These are phyloP conservation scores for Micoletzkya japonica DNA, from an alignment of 2,888 invertebrate genomes.

Conservation along the genomic window DNA sequence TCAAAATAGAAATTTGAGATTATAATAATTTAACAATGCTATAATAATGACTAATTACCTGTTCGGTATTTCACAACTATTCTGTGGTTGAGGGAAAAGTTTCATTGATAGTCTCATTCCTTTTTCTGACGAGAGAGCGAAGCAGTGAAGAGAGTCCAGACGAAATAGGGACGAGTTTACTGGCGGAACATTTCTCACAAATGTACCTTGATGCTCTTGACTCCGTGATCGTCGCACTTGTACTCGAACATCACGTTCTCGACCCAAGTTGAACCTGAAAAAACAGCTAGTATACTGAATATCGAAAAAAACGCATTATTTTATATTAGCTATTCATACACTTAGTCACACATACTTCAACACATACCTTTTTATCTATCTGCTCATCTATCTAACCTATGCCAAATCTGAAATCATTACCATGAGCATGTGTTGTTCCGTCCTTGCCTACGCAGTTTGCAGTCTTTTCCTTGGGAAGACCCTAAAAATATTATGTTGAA, in stretches of 20 bases:
- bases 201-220: slow-evolving; percentile 26
- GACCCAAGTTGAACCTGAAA: slow-evolving; percentile 28
- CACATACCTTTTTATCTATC: no score
- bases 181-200: no score
- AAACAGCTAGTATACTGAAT: neutral
- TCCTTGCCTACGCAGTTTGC: slow-evolving; percentile 22
- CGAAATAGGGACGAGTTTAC: no score
- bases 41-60: no score
- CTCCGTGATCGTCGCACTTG: slow-evolving; percentile 23
- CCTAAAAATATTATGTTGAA: neutral
- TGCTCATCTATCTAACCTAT: no score
- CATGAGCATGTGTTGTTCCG: slow-evolving; percentile 26
- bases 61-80: no score
- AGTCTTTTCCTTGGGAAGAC: slow-evolving; percentile 24
- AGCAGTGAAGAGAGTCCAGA: no score
- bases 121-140: neutral
- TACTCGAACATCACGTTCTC: slow-evolving; percentile 30
- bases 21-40: no score
- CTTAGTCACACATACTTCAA: no score
- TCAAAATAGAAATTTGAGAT: no score
- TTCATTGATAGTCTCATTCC: neutral
- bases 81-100: no score
- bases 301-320: neutral
- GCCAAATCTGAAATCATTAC: neutral
- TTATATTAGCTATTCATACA: neutral